phyloP scores from a whole-genome alignment of 2,797 vertebrate species.

The Serranus cabrilla region DNA sequence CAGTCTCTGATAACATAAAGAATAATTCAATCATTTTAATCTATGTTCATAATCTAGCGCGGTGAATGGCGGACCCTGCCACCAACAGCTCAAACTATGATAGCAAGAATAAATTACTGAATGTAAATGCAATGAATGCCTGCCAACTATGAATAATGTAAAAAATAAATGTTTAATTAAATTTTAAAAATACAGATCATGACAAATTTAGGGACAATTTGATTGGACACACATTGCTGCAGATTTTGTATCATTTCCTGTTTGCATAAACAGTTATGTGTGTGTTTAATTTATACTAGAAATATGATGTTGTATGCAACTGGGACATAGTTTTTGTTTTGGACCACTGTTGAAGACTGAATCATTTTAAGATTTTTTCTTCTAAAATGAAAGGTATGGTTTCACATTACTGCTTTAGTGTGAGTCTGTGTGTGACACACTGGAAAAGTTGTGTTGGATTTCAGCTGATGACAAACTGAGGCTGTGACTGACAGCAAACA shows the following conservation, averaged over 20 bases:
- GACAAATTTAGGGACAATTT: background rate
- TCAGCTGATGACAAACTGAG: constrained; percentile 15
- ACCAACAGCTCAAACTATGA: background rate
- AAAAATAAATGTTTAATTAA: too few relatives aligned
- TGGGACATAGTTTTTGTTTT: background rate
- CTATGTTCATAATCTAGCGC: constrained; percentile 1
- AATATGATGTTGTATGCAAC: background rate
- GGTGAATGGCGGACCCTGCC: background rate
- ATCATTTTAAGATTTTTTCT: background rate
- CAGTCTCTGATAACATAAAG: constrained; percentile 3
- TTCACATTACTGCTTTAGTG: background rate
- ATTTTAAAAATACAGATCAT: too few relatives aligned
- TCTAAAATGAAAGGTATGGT: background rate
- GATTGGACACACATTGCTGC: background rate
- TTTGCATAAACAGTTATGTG: background rate
- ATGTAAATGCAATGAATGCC: too few relatives aligned
- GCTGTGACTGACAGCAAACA: constrained; percentile 52
- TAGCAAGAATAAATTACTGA: too few relatives aligned
- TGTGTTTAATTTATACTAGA: background rate
- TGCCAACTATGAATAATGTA: too few relatives aligned
- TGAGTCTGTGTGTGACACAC: background rate
- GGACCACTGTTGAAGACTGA: background rate
- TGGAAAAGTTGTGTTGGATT: background rate
- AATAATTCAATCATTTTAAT: constrained; percentile 23
- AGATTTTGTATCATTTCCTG: background rate